These are phyloP conservation scores for Mycteria americana DNA, from an alignment of 2,797 vertebrate genomes.

Conservation along the genomic window DNA sequence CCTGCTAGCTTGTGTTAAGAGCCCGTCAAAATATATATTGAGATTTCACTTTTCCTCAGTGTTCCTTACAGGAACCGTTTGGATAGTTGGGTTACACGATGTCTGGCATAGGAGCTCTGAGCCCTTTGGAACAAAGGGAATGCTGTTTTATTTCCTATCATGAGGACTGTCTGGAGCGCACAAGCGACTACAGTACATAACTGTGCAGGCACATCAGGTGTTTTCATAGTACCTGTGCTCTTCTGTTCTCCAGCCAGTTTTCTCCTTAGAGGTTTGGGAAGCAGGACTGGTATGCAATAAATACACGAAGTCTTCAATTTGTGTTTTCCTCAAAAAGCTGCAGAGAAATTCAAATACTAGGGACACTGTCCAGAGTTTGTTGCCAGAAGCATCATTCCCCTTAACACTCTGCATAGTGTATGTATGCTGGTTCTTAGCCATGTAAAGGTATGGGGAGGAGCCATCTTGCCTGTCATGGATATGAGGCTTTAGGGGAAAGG, in stretches of 20 bases:
- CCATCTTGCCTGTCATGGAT: not conserved
- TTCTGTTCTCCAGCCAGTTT: not conserved
- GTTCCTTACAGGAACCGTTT: not conserved
- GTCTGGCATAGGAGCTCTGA: not conserved
- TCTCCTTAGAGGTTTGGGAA: not conserved
- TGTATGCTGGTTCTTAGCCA: not conserved
- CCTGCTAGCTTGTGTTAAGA: not conserved
- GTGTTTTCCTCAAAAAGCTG: not conserved
- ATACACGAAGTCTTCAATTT: not conserved
- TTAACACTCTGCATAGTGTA: rapidly evolving
- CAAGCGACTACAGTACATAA: rapidly evolving
- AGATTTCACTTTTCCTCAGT: not conserved
- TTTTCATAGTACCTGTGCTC: not conserved
- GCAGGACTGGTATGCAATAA: not conserved
- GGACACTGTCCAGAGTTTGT: not conserved
- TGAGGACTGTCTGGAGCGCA: rapidly evolving
- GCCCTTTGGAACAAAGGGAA: too few species aligned
- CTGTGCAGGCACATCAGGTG: rapidly evolving
- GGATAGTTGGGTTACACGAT: rapidly evolving
- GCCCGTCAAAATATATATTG: not conserved
- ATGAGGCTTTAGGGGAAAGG: not conserved
- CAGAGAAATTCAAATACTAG: not conserved
- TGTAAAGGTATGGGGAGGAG: rapidly evolving
- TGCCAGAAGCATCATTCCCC: not conserved
- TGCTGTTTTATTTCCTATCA: not conserved